Base-by-base conservation (phyloP, 2,797 vertebrate genomes). In the Decapterus maruadsi region DNA sequence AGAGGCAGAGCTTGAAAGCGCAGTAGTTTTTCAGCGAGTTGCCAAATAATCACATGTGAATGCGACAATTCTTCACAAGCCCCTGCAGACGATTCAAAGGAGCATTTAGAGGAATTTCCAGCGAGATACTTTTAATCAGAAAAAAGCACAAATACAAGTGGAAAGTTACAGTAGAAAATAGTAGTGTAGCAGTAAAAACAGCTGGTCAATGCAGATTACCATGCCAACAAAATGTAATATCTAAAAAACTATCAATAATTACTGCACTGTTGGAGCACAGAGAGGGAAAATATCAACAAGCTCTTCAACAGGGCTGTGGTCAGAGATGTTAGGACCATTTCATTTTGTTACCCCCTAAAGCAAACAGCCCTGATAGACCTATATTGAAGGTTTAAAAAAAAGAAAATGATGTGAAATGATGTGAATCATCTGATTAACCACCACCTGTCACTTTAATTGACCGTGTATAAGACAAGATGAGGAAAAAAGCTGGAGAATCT, bases 31-130 rank as follows among this genome's bases (percentile, higher is more conserved):
- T 45, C 67, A 69, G 64, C 40, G n/a, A 54, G 55, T 40, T 81
- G 72, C 69, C 63, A 80, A 62, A 67, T 53, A 72, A 72, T 75
- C 36, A 63, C 63, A 46, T 19, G 43, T 17, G 34, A 56, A 75
- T 74, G 43, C 14, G 50, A 75, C 45, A 45, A 6, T 68, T 72
- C 53, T 77, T 62, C 31, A 54, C 46, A 13, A 69, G 26, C 22
- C 12, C 48, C 59, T 54, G 68, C 16, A 72, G 45, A 31, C 20
- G 11, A 56, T 74, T 78, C n/a, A 29, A 13, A 0, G n/a, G 14
- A 36, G 34, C 34, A 36, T 36, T 36, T 36, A 36, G 34, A 36
- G 34, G 34, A 36, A 36, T 36, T 8, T 36, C 34, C 34, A 36
- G 34, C 50, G 55, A 38, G 59, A 38, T 74, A 20, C 17, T 64